These are phyloP conservation scores for Zele albiditarsus DNA, from an alignment of 2,888 invertebrate species.

Conservation along the genomic window DNA sequence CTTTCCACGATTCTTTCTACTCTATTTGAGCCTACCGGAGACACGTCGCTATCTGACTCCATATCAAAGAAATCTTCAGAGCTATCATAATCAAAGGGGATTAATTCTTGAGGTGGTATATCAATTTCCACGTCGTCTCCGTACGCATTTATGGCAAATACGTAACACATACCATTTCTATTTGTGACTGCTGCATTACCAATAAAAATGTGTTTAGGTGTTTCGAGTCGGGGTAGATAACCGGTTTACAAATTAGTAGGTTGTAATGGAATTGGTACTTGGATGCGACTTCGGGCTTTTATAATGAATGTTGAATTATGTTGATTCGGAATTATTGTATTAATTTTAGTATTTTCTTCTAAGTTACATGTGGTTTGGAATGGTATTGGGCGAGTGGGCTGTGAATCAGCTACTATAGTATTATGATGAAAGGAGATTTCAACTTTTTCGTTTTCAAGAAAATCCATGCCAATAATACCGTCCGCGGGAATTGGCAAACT, in stretches of 20 bases:
- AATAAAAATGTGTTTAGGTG: background rate
- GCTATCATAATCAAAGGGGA: slow-evolving; percentile 5
- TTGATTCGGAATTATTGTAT: background rate
- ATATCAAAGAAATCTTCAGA: slow-evolving; percentile 23
- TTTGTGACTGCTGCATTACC: background rate
- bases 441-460: no score
- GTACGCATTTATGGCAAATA: no score
- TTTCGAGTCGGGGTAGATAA: background rate
- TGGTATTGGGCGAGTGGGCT: background rate
- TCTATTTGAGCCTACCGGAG: no score
- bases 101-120: slow-evolving; percentile 13
- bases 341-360: background rate
- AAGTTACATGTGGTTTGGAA: background rate
- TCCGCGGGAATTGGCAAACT: background rate
- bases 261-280: no score
- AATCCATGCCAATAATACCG: background rate
- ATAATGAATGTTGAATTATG: background rate
- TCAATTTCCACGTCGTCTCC: no score
- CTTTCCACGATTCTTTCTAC: background rate
- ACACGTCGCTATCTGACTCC: slow-evolving; percentile 9
- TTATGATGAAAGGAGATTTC: slow-evolving; percentile 8
- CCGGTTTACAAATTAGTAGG: background rate
- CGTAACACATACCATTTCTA: no score
- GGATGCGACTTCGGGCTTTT: background rate
- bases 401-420: background rate